Percentiles rank a stretch among this genome's conserved stretches.
phyloP scores from a whole-genome alignment of 2,888 invertebrate species.

The Pegoplata infirma region DNA sequence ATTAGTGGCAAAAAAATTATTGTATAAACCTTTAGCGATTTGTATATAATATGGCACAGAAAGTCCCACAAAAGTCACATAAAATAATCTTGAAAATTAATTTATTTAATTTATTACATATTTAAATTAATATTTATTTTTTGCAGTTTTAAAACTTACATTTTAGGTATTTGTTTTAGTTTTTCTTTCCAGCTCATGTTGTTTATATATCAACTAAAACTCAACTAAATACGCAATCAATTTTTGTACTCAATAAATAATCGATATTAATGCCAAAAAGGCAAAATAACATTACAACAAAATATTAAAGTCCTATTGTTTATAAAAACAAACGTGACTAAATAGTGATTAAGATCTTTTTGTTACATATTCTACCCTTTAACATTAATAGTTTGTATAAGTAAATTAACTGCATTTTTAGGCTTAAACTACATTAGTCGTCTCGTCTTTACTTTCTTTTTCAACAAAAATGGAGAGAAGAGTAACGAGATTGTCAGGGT shows the following conservation, averaged over 20 bases:
- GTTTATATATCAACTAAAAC: not conserved
- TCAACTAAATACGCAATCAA: slow-evolving; percentile 1
- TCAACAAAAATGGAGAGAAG: too few relatives aligned
- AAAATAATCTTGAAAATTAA: slow-evolving; percentile 32
- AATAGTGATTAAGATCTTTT: not conserved
- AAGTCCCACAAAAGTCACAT: slow-evolving; percentile 51
- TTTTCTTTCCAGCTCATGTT: slow-evolving; percentile 37
- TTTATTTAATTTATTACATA: not conserved
- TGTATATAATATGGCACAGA: slow-evolving; percentile 69
- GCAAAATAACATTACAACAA: not conserved
- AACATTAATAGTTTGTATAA: too few relatives aligned
- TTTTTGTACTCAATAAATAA: slow-evolving; percentile 37
- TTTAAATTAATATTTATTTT: not conserved
- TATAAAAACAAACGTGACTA: not conserved
- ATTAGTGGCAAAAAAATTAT: slow-evolving; percentile 71
- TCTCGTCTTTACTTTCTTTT: too few relatives aligned
- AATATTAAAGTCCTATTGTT: slow-evolving; percentile 4
- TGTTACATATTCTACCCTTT: not conserved
- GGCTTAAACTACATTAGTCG: too few relatives aligned
- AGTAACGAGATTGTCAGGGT: too few relatives aligned
- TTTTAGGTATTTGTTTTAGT: slow-evolving; percentile 17
- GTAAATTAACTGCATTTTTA: too few relatives aligned
- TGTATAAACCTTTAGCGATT: slow-evolving; percentile 69
- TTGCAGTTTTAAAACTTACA: slow-evolving; percentile 9
- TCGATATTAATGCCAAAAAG: slow-evolving; percentile 3